Conservation (phyloP, 2,888 invertebrate species). For the Drosophila maculinotata region DNA sequence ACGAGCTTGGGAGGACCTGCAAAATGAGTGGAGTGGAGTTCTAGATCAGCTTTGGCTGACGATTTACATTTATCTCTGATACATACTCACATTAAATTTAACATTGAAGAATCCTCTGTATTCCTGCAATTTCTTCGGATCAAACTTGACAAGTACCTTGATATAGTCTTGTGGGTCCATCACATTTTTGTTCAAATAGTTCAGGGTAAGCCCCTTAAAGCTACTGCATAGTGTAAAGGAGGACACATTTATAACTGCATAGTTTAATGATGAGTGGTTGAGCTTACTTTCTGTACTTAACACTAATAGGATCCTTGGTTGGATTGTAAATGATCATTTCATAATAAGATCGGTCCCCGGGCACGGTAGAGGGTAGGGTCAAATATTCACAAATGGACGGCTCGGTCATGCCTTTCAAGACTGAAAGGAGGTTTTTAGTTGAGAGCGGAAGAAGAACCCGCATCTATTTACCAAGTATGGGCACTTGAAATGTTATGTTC, state of each 20-base stretch:
- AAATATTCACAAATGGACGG: conserved; percentile 39
- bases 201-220: conserved; percentile 39
- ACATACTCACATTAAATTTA: conserved; percentile 62
- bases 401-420: conserved; percentile 17
- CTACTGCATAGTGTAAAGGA: conserved; percentile 37
- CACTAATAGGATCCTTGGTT: conserved; percentile 23
- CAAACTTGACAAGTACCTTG: conserved; percentile 58
- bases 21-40: too few species aligned
- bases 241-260: background rate
- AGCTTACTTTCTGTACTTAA: conserved; percentile 48
- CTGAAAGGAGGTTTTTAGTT: conserved; percentile 30
- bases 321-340: conserved; percentile 76
- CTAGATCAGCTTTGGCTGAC: background rate
- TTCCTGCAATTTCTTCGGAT: conserved; percentile 41
- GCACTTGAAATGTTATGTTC: conserved; percentile 75
- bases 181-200: conserved; percentile 7
- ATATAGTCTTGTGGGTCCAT: conserved; percentile 42
- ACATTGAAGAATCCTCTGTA: conserved; percentile 66
- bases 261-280: background rate
- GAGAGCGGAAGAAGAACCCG: too few species aligned
- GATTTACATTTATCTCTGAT: background rate
- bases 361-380: conserved; percentile 53
- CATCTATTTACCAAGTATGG: conserved; percentile 78
- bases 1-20: conserved; percentile 50
- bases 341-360: conserved; percentile 54